Base-by-base conservation (phyloP, 2,888 invertebrate genomes). In the Drosophila algonquin region DNA sequence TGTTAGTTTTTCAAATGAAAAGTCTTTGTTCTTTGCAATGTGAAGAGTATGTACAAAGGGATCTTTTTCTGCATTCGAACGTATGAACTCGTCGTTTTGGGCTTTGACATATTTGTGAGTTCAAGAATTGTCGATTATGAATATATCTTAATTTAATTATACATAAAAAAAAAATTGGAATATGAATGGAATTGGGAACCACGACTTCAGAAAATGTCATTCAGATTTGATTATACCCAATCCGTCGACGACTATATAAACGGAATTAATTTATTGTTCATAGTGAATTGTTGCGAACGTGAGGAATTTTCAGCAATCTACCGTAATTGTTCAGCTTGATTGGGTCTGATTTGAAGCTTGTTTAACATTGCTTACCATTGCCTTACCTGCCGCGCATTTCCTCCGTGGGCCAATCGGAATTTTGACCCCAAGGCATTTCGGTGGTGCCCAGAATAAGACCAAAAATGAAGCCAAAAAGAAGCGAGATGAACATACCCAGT, bases 391-490 rank as follows among this genome's bases (percentile, higher is more conserved):
- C 95, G 82, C 95, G 94, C 96, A 96, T 96, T 91, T 96, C 96
- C 76, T 95, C 94, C 0, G 96, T 96, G 2, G 96, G 96, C 95
- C 96, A 96, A 77, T 95, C 95, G 6, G 94, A 94, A 73, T 94
- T 94, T 30, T 80, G 81, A 9, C 95, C 96, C 95, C 96, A 96
- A 2, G 96, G 96, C 95, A 95, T 95, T 81, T 94, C 94, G 0
- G 95, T 95, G 2, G 95, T 94, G 5, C 95, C 95, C 80, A 96
- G 92, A 70, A 96, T 94, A 3, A 96, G 92, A 10, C 97, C 97
- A 85, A 96, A 96, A 76, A 96, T 93, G 81, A 96, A 96, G n/a
- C 97, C 97, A 90, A 96, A 95, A 1, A 95, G 73, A 52, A 96
- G 92, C 14, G 97, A 97, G n/a, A 96, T 91, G 0, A 94, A 90